Evolutionary conservation across 2,113 vertebrate genomes (phyloP).

Genomic region (Perca schrenkii): DNA sequence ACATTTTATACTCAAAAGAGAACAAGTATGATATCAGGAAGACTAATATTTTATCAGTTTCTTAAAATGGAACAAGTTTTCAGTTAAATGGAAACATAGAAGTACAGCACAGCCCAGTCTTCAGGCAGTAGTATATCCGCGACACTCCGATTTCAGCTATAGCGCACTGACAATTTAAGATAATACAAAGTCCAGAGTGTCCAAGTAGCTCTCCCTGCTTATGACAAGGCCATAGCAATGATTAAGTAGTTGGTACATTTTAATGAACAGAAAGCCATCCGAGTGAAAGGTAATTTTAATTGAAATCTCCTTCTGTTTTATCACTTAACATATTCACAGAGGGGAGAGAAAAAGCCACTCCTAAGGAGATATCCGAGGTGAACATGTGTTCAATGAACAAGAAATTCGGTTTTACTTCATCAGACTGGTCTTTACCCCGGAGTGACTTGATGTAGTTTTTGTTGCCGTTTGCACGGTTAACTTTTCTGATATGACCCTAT

Average conservation of each 20-base stretch:
- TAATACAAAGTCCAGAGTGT: constrained; percentile 88
- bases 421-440: constrained; percentile 1
- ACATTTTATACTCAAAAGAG: constrained; percentile 3
- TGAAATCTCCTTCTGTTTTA: constrained; percentile 95
- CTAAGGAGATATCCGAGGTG: constrained; percentile 82
- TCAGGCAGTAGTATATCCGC: constrained; percentile 28
- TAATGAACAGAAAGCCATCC: constrained; percentile 94
- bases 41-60: constrained; percentile 30
- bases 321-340: constrained; percentile 88
- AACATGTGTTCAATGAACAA: constrained; percentile 85
- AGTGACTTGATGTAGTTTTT: neutral
- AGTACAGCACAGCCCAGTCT: constrained; percentile 51
- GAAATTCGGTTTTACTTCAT: constrained; percentile 37
- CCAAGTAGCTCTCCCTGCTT: constrained; percentile 88
- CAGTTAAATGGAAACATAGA: constrained; percentile 44
- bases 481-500: neutral
- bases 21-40: constrained; percentile 1
- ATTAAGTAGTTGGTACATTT: constrained; percentile 92
- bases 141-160: constrained; percentile 59
- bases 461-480: neutral
- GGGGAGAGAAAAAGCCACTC: constrained; percentile 63
- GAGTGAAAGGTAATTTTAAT: constrained; percentile 95
- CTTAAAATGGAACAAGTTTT: constrained; percentile 36
- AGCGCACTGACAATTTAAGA: constrained; percentile 85
- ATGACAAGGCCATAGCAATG: constrained; percentile 90